A percentile compares a stretch with the other conserved stretches of the same genome.
Conservation (phyloP, 1,140 invertebrate genomes). For the Cotesia vestalis region DNA sequence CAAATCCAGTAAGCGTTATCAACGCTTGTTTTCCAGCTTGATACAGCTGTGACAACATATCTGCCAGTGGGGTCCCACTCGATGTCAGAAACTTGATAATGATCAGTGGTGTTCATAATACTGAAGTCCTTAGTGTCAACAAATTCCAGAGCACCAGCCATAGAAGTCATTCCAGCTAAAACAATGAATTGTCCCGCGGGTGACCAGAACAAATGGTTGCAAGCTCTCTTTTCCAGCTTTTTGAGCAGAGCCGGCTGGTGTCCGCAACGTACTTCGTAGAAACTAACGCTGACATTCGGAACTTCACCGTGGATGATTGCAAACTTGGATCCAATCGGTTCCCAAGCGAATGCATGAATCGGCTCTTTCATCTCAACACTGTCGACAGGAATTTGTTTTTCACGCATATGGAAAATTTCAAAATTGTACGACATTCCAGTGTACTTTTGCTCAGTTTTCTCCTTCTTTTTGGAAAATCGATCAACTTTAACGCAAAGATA, state of each 20-base stretch:
- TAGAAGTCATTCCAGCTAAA: conserved; percentile 83
- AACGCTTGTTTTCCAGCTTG: conserved; percentile 94
- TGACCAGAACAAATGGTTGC: conserved; percentile 97
- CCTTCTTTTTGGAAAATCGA: conserved; percentile 94
- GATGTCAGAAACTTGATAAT: conserved; percentile 93
- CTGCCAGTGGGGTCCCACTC: conserved; percentile 85
- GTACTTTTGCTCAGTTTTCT: conserved; percentile 91
- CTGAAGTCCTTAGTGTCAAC: conserved; percentile 84
- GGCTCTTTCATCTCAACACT: conserved; percentile 94
- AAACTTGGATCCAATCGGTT: conserved; percentile 95
- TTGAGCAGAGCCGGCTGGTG: conserved; percentile 87
- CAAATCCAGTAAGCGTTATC: conserved; percentile 97
- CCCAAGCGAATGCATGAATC: conserved; percentile 98
- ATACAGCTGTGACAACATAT: conserved; percentile 96
- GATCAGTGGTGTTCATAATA: conserved; percentile 91
- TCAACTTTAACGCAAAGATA: conserved; percentile 98
- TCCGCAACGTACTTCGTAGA: conserved; percentile 91
- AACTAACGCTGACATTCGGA: conserved; percentile 88
- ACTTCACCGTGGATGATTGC: conserved; percentile 94
- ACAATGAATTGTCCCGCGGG: conserved; percentile 96
- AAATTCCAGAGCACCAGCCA: conserved; percentile 93
- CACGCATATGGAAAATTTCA: conserved; percentile 98
- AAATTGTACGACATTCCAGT: conserved; percentile 98
- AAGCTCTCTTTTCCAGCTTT: conserved; percentile 73
- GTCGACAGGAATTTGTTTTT: conserved; percentile 98